Percentiles rank a stretch among this genome's conserved stretches.
Conservation (phyloP, 2,113 vertebrate species). For the Vulpes lagopus region DNA sequence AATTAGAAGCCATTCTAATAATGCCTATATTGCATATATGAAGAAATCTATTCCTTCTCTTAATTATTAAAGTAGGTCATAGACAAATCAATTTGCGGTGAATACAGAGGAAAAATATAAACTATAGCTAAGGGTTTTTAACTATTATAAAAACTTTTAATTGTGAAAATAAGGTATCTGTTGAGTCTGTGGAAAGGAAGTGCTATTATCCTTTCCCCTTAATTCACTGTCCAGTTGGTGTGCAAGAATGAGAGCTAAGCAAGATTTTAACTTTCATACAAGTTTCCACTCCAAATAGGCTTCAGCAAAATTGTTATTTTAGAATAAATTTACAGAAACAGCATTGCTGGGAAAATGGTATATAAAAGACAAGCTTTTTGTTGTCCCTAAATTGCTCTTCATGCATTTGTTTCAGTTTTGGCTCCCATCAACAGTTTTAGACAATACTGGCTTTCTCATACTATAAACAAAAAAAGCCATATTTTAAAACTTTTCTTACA, state of each 20-base stretch:
- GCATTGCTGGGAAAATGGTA: not conserved
- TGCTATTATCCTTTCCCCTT: not conserved
- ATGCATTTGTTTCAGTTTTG: not conserved
- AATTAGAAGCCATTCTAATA: not conserved
- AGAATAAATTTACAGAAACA: conserved; percentile 37
- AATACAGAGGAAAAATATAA: not conserved
- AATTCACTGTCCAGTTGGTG: not conserved
- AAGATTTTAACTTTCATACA: conserved; percentile 3
- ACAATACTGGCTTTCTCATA: not conserved
- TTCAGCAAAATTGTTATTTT: conserved; percentile 22
- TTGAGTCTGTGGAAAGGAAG: not conserved
- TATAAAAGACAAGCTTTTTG: not conserved
- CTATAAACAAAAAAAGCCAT: not conserved
- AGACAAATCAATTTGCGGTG: conserved; percentile 18
- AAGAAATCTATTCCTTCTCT: conserved; percentile 9
- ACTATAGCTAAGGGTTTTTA: conserved; percentile 8
- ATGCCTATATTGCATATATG: not conserved
- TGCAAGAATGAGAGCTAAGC: not conserved
- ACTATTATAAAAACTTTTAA: not conserved
- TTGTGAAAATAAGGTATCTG: not conserved
- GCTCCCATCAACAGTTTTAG: not conserved
- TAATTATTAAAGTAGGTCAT: conserved; percentile 21
- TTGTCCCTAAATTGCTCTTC: not conserved
- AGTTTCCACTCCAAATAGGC: not conserved
- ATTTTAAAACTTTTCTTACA: conserved; percentile 6